Conservation (phyloP, 2,888 invertebrate genomes). For the Drosophila formosana region DNA sequence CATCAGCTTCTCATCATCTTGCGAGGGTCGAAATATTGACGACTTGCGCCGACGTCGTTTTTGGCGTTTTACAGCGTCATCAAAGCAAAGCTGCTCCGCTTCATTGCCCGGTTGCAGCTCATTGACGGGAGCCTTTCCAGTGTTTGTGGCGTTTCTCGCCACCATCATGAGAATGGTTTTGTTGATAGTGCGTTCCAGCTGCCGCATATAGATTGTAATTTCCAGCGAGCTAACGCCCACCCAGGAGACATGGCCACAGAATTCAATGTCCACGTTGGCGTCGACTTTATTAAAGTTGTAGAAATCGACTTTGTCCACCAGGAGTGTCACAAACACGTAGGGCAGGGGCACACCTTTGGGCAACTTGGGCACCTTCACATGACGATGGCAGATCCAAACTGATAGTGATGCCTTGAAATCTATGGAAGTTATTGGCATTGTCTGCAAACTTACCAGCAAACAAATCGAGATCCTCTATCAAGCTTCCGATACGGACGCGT, state of each 20-base stretch:
- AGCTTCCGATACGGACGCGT: conserved; percentile 88
- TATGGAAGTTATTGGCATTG: not conserved
- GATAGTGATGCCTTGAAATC: conserved; percentile 21
- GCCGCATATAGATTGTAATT: conserved; percentile 89
- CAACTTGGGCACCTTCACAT: conserved; percentile 87
- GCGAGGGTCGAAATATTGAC: conserved; percentile 87
- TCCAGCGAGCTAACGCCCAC: conserved; percentile 90
- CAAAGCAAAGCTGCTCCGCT: conserved; percentile 87
- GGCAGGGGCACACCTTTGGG: conserved; percentile 86
- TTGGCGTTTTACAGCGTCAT: conserved; percentile 87
- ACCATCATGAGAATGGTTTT: conserved; percentile 90
- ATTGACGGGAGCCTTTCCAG: conserved; percentile 87
- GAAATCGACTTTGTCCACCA: conserved; percentile 89
- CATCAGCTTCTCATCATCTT: conserved; percentile 88
- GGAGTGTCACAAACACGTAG: conserved; percentile 89
- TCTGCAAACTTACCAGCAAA: conserved; percentile 88
- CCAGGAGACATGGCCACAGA: conserved; percentile 91
- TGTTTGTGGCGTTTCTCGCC: conserved; percentile 88
- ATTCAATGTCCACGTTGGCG: conserved; percentile 87
- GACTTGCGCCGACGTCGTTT: conserved; percentile 82
- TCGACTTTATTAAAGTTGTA: conserved; percentile 71
- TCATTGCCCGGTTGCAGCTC: conserved; percentile 86
- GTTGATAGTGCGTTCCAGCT: conserved; percentile 86
- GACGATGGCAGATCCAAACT: conserved; percentile 90
- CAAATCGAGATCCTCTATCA: conserved; percentile 92